A percentile compares a stretch with the other conserved stretches of the same genome.
phyloP scores from a whole-genome alignment of 2,888 invertebrate species.

The Cosmia pyralina region DNA sequence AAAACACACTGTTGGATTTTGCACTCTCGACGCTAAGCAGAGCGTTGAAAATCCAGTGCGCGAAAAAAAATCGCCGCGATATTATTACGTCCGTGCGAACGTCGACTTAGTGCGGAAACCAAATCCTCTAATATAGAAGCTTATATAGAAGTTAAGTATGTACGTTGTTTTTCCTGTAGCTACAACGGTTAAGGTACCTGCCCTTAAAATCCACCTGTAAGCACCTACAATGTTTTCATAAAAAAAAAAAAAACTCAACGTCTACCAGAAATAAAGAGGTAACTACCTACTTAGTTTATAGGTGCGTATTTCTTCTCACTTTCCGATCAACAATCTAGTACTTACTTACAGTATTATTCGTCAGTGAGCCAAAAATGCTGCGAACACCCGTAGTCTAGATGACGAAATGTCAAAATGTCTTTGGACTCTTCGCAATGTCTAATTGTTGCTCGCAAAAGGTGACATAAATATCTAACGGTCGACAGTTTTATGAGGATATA shows the following conservation, averaged over 20 bases:
- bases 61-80: no score
- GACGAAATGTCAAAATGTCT: constrained; percentile 59
- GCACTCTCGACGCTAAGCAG: no score
- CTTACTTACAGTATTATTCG: constrained; percentile 1
- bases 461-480: constrained; percentile 56
- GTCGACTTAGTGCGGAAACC: no score
- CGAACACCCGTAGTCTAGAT: constrained; percentile 30
- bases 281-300: background rate
- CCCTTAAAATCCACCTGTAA: background rate
- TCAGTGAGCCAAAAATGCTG: constrained; percentile 33
- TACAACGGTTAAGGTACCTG: no score
- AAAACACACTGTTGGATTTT: no score
- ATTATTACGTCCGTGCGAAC: no score
- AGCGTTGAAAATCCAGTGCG: no score
- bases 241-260: background rate
- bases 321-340: background rate
- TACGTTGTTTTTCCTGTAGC: background rate
- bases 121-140: no score
- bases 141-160: no score
- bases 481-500: constrained; percentile 18
- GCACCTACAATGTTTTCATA: background rate
- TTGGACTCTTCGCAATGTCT: constrained; percentile 59
- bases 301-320: background rate
- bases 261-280: background rate
- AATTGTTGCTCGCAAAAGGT: constrained; percentile 50